These are phyloP conservation scores for Venturia canescens DNA, from an alignment of 1,140 invertebrate genomes.

Conservation along the genomic window DNA sequence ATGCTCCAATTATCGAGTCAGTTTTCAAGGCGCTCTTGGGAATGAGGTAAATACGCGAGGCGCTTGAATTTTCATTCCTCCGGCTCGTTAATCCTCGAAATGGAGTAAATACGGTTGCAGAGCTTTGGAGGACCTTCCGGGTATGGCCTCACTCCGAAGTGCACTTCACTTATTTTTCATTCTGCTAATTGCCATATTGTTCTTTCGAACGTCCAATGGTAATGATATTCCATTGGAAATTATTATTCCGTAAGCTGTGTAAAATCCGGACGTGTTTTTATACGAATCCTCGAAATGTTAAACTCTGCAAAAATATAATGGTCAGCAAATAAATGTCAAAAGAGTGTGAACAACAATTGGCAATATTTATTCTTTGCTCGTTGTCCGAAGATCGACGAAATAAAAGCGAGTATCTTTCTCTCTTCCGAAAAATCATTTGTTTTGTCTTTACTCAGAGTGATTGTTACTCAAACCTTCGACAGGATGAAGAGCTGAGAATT, in stretches of 20 bases:
- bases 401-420: too few species aligned
- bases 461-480: too few species aligned
- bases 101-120: not conserved
- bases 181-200: not conserved
- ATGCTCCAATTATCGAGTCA: not conserved
- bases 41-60: not conserved
- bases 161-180: not conserved
- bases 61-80: not conserved
- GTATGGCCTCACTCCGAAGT: not conserved
- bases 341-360: not conserved
- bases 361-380: too few species aligned
- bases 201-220: not conserved
- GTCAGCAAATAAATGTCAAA: not conserved
- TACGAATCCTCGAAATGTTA: too few species aligned
- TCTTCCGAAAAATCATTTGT: too few species aligned
- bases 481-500: too few species aligned
- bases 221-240: too few species aligned
- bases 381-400: too few species aligned
- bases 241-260: too few species aligned
- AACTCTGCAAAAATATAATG: not conserved
- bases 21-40: not conserved
- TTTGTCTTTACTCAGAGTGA: too few species aligned
- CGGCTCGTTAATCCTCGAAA: not conserved
- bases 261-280: too few species aligned
- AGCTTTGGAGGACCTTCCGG: not conserved